Conservation (phyloP, 2,888 invertebrate genomes). For the Melinaea marsaeus region DNA sequence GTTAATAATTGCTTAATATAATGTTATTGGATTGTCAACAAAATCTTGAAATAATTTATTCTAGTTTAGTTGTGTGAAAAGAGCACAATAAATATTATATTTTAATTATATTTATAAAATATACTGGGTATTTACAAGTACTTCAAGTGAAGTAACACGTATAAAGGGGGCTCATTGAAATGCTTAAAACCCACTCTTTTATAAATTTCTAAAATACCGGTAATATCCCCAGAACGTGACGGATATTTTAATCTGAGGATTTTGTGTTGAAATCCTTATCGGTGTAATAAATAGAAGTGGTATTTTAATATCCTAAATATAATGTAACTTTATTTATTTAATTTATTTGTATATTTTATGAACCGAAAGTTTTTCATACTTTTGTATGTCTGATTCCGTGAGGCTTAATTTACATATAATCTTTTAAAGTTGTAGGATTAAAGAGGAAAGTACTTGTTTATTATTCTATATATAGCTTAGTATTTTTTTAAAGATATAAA, state of each 20-base stretch:
- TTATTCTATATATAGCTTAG: too few species aligned
- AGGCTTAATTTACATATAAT: not conserved
- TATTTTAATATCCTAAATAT: not conserved
- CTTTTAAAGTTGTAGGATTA: not conserved
- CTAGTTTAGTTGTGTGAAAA: too few species aligned
- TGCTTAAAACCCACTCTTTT: not conserved
- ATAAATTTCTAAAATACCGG: not conserved
- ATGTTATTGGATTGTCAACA: too few species aligned
- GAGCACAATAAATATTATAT: too few species aligned
- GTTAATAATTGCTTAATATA: too few species aligned
- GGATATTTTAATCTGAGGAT: conserved; percentile 20
- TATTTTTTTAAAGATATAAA: too few species aligned
- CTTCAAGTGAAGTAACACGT: conserved; percentile 8
- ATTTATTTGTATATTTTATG: not conserved
- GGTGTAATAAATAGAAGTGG: not conserved
- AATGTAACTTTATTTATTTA: not conserved
- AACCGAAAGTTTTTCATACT: too few species aligned
- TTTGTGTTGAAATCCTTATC: conserved; percentile 2
- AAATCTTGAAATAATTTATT: too few species aligned
- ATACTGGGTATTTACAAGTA: not conserved
- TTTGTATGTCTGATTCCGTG: not conserved
- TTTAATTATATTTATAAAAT: not conserved
- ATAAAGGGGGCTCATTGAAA: conserved; percentile 10
- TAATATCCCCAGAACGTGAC: conserved; percentile 12
- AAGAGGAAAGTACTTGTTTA: too few species aligned